phyloP scores from a whole-genome alignment of 2,113 vertebrate species.

The Cyrtonyx montezumae region DNA sequence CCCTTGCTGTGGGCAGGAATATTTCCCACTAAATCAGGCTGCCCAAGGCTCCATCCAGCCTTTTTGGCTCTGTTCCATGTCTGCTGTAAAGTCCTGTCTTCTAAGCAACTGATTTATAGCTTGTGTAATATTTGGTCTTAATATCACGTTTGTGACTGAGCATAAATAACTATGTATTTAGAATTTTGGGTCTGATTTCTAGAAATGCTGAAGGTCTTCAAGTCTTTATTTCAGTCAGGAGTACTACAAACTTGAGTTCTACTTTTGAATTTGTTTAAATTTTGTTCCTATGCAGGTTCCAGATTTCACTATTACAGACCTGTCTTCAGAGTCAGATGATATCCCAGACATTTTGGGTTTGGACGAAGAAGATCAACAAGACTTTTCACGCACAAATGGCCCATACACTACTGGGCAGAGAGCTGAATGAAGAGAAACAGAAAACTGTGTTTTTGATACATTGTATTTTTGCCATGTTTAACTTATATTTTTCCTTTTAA shows the following conservation, averaged over 20 bases:
- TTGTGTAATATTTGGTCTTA: background rate
- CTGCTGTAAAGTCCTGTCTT: background rate
- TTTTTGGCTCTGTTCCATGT: background rate
- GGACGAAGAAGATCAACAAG: constrained; percentile 75
- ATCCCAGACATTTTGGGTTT: constrained; percentile 78
- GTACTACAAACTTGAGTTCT: background rate
- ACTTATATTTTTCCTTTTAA: constrained; percentile 43
- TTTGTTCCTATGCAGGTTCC: constrained; percentile 76
- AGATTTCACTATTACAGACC: constrained; percentile 80
- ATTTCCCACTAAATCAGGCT: background rate
- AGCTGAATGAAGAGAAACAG: constrained; percentile 47
- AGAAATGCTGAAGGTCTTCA: background rate
- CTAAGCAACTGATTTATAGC: background rate
- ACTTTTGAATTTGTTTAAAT: constrained; percentile 51
- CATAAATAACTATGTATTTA: background rate
- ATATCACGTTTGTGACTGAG: background rate
- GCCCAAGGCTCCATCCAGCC: background rate
- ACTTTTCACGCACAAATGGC: constrained; percentile 69
- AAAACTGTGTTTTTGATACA: constrained; percentile 2
- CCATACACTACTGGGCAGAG: constrained; percentile 48
- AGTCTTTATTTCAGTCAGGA: background rate
- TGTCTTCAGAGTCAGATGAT: constrained; percentile 80
- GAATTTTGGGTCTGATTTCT: background rate
- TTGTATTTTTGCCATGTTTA: constrained; percentile 42
- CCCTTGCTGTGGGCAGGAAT: background rate